Base-by-base conservation (phyloP, 1,140 invertebrate genomes). In the Lethocerus indicus region DNA sequence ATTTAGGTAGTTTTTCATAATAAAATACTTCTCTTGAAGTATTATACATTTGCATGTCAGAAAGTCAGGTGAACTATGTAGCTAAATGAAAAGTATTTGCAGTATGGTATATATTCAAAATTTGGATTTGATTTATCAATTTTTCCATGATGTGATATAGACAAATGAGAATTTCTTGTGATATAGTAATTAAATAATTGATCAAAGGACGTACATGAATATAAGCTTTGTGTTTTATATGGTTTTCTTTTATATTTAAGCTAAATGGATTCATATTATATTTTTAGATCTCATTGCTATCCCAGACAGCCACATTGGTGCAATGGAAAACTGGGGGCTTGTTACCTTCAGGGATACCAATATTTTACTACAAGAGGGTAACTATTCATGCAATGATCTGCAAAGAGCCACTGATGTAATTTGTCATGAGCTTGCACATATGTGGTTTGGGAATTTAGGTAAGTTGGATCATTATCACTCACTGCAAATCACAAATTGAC, bases 351-450 rank as follows among this genome's bases (percentile, higher is more conserved):
- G 49, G 18, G 14, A 13, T 12, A 21, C 9, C 14, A 9, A 41
- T 7, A n/a, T 49, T 25, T 2, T 49, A 16, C 20, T 27, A 21
- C 23, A 49, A 3, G 2, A 40, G 9, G 32, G 32, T n/a, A 24
- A 9, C 21, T 43, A 21, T 23, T 41, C 36, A 2, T 23, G 25
- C 13, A 62, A 60, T 1, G 83, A 87, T 57, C 81, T 81, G 59
- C 77, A 87, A 60, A 68, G 75, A 52, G 79, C 93, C 3, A 81
- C 83, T 9, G 68, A 74, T 12, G 81, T 89, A 0, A 73, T 94
- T 23, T 76, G 79, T 1, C 90, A 94, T 63, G 90, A 94, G 67
- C 67, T 92, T 48, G 87, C 87, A 6, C 90, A 95, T 59, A 84
- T 79, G 79, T 89, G 85, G 84, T 87, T 86, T 65, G 83, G 83